phyloP scores from a whole-genome alignment of 2,888 invertebrate genomes.

The Flabesymbios commensalis region DNA sequence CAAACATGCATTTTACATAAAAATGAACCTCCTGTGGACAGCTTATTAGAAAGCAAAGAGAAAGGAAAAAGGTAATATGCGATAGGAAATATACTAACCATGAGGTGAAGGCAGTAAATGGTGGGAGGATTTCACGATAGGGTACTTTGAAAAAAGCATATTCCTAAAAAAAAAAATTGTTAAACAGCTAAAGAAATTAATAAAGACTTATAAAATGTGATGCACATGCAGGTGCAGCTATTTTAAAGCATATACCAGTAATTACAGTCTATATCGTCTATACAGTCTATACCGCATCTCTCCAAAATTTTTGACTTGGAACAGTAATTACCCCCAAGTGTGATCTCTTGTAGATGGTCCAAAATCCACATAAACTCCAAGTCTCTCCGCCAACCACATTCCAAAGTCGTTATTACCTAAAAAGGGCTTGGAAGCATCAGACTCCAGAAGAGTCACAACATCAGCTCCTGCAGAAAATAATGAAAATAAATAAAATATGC shows the following conservation, averaged over 20 bases:
- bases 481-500: too few species aligned
- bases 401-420: constrained; percentile 62
- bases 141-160: constrained; percentile 60
- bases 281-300: background rate
- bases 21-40: too few species aligned
- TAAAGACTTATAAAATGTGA: too few species aligned
- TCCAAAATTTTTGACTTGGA: background rate
- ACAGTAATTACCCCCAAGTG: constrained; percentile 58
- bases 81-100: too few species aligned
- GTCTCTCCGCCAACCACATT: constrained; percentile 58
- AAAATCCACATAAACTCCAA: constrained; percentile 61
- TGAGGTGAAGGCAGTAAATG: constrained; percentile 61
- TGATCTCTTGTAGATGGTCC: constrained; percentile 61
- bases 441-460: constrained; percentile 59
- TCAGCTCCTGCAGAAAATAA: constrained; percentile 49
- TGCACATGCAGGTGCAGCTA: too few species aligned
- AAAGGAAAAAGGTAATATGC: too few species aligned
- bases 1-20: too few species aligned
- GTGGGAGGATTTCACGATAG: constrained; percentile 59
- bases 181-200: background rate
- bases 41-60: too few species aligned
- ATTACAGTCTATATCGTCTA: too few species aligned
- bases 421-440: constrained; percentile 62
- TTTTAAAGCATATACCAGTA: too few species aligned
- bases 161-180: constrained; percentile 43